phyloP scores from a whole-genome alignment of 2,888 invertebrate genomes.

The Leucoptera coffeella region DNA sequence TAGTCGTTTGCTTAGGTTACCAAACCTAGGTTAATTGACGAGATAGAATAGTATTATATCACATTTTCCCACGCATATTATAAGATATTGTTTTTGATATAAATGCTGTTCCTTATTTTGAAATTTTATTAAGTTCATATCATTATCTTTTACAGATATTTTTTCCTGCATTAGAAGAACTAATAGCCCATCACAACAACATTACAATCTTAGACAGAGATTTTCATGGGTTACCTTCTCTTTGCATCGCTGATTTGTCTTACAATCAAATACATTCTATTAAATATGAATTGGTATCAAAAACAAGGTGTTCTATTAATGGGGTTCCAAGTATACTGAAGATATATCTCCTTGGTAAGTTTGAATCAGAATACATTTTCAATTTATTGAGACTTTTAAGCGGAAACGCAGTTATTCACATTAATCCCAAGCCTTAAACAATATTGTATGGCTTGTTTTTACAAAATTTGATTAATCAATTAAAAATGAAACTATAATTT shows the following conservation, averaged over 20 bases:
- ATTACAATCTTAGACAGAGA: slow-evolving; percentile 70
- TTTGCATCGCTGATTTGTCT: slow-evolving; percentile 75
- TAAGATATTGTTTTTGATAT: background rate
- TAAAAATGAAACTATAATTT: too few species aligned
- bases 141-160: slow-evolving; percentile 66
- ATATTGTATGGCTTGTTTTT: too few species aligned
- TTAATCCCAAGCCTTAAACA: too few species aligned
- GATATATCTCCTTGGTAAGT: slow-evolving; percentile 74
- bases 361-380: slow-evolving; percentile 1
- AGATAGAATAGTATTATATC: too few species aligned
- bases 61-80: background rate
- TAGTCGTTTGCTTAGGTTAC: too few species aligned
- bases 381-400: too few species aligned
- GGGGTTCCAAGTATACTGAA: slow-evolving; percentile 72
- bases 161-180: slow-evolving; percentile 68
- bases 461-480: too few species aligned
- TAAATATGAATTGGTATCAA: slow-evolving; percentile 69
- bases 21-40: too few species aligned
- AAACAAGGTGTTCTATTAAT: slow-evolving; percentile 73
- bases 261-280: slow-evolving; percentile 69
- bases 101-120: background rate
- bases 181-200: slow-evolving; percentile 72
- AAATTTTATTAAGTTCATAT: background rate
- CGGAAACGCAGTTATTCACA: too few species aligned
- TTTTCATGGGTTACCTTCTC: slow-evolving; percentile 74